phyloP scores from a whole-genome alignment of 2,888 invertebrate genomes.

The Callosobruchus maculatus region DNA sequence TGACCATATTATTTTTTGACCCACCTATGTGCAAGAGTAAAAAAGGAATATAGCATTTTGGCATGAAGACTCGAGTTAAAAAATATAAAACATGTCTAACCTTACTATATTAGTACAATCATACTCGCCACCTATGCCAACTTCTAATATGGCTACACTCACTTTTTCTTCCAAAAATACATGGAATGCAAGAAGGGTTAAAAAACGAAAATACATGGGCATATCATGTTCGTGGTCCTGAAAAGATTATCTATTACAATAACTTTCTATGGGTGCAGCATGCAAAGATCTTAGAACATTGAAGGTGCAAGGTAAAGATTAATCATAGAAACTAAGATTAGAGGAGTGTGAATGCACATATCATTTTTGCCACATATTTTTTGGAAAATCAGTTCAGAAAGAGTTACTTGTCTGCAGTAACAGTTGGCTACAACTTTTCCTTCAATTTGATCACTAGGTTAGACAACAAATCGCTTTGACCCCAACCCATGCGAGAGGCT shows the following conservation, averaged over 20 bases:
- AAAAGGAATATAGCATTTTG: background rate
- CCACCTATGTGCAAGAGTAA: background rate
- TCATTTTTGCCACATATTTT: no score
- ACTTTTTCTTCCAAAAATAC: constrained; percentile 81
- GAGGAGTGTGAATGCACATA: no score
- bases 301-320: no score
- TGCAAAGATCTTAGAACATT: no score
- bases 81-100: constrained; percentile 47
- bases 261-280: background rate
- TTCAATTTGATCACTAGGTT: no score
- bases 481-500: no score
- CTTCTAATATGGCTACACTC: constrained; percentile 93
- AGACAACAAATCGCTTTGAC: no score
- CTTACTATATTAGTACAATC: constrained; percentile 92
- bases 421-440: no score
- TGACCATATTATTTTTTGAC: no score
- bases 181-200: constrained; percentile 88
- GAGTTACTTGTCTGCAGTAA: no score
- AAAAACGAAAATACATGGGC: constrained; percentile 92
- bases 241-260: background rate
- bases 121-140: constrained; percentile 92
- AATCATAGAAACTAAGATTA: no score
- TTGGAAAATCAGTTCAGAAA: no score
- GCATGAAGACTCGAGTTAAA: background rate
- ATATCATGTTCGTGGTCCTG: constrained; percentile 64